phyloP scores from a whole-genome alignment of 2,797 vertebrate species.

The Mycteria americana region DNA sequence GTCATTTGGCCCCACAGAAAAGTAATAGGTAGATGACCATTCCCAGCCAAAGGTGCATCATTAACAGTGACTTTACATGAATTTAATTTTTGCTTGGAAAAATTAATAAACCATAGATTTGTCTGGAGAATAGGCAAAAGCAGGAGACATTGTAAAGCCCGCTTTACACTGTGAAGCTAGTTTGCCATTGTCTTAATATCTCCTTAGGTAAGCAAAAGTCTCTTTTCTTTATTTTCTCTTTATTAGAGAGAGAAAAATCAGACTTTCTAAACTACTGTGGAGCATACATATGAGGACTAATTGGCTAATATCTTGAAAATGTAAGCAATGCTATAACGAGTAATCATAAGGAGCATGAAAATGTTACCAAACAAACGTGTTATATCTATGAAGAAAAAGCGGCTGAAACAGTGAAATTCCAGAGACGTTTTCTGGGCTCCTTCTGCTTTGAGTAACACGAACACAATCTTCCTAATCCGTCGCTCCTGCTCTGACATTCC shows the following conservation, averaged over 20 bases:
- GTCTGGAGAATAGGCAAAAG: not conserved
- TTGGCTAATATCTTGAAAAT: constrained; percentile 3
- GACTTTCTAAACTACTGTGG: not conserved
- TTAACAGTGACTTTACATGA: not conserved
- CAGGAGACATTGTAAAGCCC: not conserved
- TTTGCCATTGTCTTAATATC: not conserved
- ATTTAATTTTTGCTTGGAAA: not conserved
- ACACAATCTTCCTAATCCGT: constrained; percentile 53
- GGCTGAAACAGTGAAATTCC: constrained; percentile 31
- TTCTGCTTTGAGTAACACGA: constrained; percentile 32
- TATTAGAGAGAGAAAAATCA: not conserved
- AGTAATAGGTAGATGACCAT: not conserved
- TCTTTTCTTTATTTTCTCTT: not conserved
- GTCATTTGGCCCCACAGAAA: not conserved
- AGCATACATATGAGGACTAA: not conserved
- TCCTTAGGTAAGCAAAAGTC: not conserved
- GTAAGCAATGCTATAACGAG: not conserved
- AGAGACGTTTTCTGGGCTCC: constrained; percentile 47
- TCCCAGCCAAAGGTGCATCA: not conserved
- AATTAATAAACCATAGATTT: not conserved
- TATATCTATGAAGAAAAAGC: not conserved
- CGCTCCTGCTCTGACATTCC: constrained; percentile 35
- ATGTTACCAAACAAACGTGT: not conserved
- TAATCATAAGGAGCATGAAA: not conserved
- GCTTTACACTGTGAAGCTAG: not conserved